These are phyloP conservation scores for Apogon hyalosoma DNA, from an alignment of 2,797 vertebrate species.

Conservation along the genomic window DNA sequence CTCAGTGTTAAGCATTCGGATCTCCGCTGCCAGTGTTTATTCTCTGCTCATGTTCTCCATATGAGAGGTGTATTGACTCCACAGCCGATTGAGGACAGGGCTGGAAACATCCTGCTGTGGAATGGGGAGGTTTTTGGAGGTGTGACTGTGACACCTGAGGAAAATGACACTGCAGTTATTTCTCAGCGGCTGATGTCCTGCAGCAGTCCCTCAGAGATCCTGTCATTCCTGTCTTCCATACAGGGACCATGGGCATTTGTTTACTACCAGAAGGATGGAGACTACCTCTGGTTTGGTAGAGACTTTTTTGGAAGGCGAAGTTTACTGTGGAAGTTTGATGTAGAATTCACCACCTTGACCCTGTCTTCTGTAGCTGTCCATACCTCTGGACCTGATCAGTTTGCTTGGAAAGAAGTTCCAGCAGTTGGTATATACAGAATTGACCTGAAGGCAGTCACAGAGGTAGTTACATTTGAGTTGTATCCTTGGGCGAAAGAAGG, in stretches of 20 bases:
- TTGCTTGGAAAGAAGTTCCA: conserved; percentile 90
- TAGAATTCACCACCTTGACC: conserved; percentile 62
- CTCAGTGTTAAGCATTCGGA: conserved; percentile 59
- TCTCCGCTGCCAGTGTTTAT: conserved; percentile 81
- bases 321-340: conserved; percentile 90
- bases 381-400: conserved; percentile 19
- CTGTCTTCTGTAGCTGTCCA: conserved; percentile 84
- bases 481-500: conserved; percentile 85
- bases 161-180: conserved; percentile 90
- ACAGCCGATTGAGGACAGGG: conserved; percentile 89
- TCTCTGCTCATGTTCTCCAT: conserved; percentile 94
- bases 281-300: conserved; percentile 94
- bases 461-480: conserved; percentile 78
- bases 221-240: conserved; percentile 85
- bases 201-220: conserved; percentile 77
- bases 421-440: conserved; percentile 90
- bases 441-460: conserved; percentile 80
- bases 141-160: conserved; percentile 77
- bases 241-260: conserved; percentile 92
- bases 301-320: conserved; percentile 96
- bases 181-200: conserved; percentile 82
- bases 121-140: conserved; percentile 95
- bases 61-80: conserved; percentile 89
- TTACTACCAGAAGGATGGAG: conserved; percentile 88
- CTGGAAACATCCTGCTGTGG: conserved; percentile 90